phyloP scores from a whole-genome alignment of 2,113 vertebrate species.

The Smithornis capensis region DNA sequence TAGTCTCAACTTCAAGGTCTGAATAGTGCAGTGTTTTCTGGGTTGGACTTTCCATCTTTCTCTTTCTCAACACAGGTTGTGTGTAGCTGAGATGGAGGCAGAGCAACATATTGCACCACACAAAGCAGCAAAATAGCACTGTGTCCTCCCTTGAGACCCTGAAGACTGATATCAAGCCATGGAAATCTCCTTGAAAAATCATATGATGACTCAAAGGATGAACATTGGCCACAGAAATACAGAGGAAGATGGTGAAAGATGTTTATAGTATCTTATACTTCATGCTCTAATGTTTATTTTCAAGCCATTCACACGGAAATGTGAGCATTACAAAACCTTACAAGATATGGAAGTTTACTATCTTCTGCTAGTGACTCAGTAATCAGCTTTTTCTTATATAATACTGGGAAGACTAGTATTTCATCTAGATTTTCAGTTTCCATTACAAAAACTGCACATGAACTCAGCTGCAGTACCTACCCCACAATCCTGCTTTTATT shows the following conservation, averaged over 20 bases:
- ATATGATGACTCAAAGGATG: background rate
- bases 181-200: background rate
- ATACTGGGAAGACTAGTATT: background rate
- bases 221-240: background rate
- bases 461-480: background rate
- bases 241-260: background rate
- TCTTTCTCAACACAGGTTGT: background rate
- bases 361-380: background rate
- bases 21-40: background rate
- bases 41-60: background rate
- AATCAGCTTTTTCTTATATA: background rate
- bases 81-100: background rate
- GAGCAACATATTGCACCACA: background rate
- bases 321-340: background rate
- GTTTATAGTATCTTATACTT: background rate
- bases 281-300: background rate
- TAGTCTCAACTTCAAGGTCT: background rate
- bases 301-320: background rate
- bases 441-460: background rate
- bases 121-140: background rate
- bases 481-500: background rate
- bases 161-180: background rate
- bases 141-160: background rate
- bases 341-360: background rate
- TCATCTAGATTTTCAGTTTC: background rate